A percentile compares a stretch with the other conserved stretches of the same genome.
Conservation (phyloP, 2,797 vertebrate genomes). For the Diplodus puntazzo region DNA sequence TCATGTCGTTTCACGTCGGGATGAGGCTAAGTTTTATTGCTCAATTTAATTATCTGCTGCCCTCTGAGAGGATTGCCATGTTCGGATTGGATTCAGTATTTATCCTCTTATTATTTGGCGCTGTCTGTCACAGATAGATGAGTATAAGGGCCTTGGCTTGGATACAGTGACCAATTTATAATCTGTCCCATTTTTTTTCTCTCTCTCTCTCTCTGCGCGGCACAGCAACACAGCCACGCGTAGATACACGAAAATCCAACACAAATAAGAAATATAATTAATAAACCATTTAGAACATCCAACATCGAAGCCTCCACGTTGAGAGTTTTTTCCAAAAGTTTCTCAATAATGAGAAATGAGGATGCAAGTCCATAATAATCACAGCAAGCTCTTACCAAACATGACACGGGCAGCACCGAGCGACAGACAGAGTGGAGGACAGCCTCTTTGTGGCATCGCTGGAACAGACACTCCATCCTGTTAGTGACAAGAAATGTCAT, state of each 20-base stretch:
- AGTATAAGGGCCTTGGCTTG: conserved; percentile 50
- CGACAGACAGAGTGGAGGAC: conserved; percentile 50
- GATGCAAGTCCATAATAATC: neutral
- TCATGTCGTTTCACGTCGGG: conserved; percentile 9
- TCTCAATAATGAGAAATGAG: neutral
- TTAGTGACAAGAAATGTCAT: conserved; percentile 49
- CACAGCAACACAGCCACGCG: conserved; percentile 33
- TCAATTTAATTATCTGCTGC: conserved; percentile 64
- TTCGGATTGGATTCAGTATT: conserved; percentile 64
- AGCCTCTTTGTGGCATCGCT: conserved; percentile 68
- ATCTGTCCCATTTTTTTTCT: conserved; percentile 67
- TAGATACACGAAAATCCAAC: conserved; percentile 12
- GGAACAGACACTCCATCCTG: conserved; percentile 70
- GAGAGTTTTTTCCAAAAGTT: conserved; percentile 8
- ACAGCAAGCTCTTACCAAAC: conserved; percentile 72
- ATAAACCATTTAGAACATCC: neutral
- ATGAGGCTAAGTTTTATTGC: conserved; percentile 26
- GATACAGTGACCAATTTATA: conserved; percentile 68
- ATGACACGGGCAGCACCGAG: conserved; percentile 59
- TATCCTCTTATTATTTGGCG: conserved; percentile 74
- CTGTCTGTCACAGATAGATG: conserved; percentile 71
- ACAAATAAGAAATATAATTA: conserved; percentile 5
- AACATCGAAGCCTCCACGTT: neutral
- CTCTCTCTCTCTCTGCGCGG: conserved; percentile 17
- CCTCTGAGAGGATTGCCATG: conserved; percentile 54